Evolutionary conservation across 2,113 vertebrate genomes (phyloP), one percentile per base, ranked within the genome.

Genomic region (Zosterops lateralis): DNA sequence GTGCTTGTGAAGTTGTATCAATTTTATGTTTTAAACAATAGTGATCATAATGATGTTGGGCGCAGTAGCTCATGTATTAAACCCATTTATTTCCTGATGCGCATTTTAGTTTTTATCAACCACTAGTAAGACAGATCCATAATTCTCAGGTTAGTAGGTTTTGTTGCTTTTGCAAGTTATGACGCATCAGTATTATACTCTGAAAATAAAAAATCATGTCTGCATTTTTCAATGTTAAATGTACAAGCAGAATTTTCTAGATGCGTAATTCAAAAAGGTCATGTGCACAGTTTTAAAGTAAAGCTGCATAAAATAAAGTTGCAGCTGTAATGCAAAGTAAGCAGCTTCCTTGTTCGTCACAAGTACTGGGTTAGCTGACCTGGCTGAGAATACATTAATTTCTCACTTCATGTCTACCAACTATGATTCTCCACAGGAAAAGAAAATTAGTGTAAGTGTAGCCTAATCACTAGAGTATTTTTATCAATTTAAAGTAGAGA

Each of bases 401-500:
- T 88, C 44, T 79, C 14, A 14, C 24, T 66, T 68, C 6, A 2
- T 36, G 29, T n/a, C 38, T 74, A 6, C 22, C 14, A 75, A 18
- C 53, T 50, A 5, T 24, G 15, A 90, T 87, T 93, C 60, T 89
- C 83, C 54, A 48, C 34, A 66, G 29, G 44, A 71, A 90, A 90
- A 87, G 56, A 93, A 95, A 92, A 86, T n/a, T 26, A 42, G 26
- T 57, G 1, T 70, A 90, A 78, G 42, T 61, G 51, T 76, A 82
- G 54, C 62, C 28, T 96, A 90, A 95, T 85, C 68, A 32, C 77
- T 87, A 56, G 15, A 40, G 29, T 92, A 67, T 90, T 97, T 86
- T 88, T 92, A 80, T 94, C 65, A 83, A 32, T 95, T 83, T 95
- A 62, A 86, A 87, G 47, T 42, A 76, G 51, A 60, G 81, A 53